These are phyloP conservation scores for Fundulus diaphanus DNA, from an alignment of 2,797 vertebrate species.

Conservation along the genomic window DNA sequence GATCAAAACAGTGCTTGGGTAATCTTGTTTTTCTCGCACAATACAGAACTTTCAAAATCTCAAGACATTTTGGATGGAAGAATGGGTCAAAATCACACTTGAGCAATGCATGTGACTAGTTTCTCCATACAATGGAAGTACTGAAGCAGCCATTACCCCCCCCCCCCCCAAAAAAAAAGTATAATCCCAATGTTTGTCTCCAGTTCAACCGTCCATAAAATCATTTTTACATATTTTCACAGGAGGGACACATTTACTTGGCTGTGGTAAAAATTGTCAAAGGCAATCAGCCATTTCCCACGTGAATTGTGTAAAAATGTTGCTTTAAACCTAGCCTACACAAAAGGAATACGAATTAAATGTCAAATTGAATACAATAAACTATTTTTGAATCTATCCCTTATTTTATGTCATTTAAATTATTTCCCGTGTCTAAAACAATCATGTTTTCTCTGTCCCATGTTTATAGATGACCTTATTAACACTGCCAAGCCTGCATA, in stretches of 20 bases:
- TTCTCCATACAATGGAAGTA: too few species aligned
- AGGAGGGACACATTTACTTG: conserved; percentile 43
- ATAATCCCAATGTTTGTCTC: conserved; percentile 30
- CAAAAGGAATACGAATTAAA: conserved; percentile 14
- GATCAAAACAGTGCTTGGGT: too few species aligned
- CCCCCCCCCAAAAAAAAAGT: too few species aligned
- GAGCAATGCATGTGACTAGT: too few species aligned
- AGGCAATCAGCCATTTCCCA: conserved; percentile 23
- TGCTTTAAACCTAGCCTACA: conserved; percentile 7
- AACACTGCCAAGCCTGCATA: conserved; percentile 32
- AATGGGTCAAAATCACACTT: too few species aligned
- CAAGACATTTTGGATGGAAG: too few species aligned
- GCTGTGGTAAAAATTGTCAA: conserved; percentile 15
- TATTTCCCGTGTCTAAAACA: conserved; percentile 26
- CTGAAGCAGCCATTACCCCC: too few species aligned
- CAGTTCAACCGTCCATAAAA: conserved; percentile 64
- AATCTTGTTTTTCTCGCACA: too few species aligned
- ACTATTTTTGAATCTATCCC: background rate
- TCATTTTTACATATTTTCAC: conserved; percentile 57
- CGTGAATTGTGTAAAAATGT: conserved; percentile 25
- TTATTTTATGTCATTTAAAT: conserved; percentile 7
- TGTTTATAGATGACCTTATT: conserved; percentile 64
- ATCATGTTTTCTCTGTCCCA: conserved; percentile 29
- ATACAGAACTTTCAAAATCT: too few species aligned
- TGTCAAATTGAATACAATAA: conserved; percentile 8